Evolutionary conservation across 2,888 invertebrate species (phyloP), one percentile per base, ranked within the genome.

Genomic region (Ectemnius lituratus): DNA sequence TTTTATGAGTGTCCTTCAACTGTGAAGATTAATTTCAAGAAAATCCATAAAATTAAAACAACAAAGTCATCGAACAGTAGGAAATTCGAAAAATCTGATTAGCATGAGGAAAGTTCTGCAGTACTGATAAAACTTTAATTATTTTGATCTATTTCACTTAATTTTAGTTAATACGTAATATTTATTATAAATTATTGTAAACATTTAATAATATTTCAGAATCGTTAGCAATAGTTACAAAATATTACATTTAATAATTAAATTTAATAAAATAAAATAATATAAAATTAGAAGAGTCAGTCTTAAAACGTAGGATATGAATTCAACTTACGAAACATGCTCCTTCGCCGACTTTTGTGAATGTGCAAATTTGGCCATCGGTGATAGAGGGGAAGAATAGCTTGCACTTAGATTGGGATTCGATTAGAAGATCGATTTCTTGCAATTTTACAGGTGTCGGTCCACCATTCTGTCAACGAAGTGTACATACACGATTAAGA

Each of bases 261-360:
- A 23, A 68, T 63, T 52, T 14, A 20, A 47, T 59, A 23, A 0
- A 52, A 37, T 18, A 62, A 14, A 23, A 59, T 18, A 23, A 3
- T 23, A 23, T 3, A 47, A 27, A 16, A 14, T 46, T 11, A 37
- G 2, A 56, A 5, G 52, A 28, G 5, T 14, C 45, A 13, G 57
- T 23, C 18, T 18, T 6, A 18, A 46, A 4, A 58, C 46, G 13
- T n/a, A 23, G 49, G 20, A 20, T 49, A 16, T 8, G 3, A 27
- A 16, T 52, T 27, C n/a, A 6, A 62, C 62, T 62, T 49, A 62
- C 62, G 14, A 23, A 6, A n/a, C 62, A 62, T 2, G n/a, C 49
- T 27, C 62, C 62, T 27, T 62, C 14, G 49, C 62, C 62, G 8
- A 4, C 13, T 27, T 49, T 49, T 4, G 62, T 62, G 23, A 49